Evolutionary conservation across 2,113 vertebrate genomes (phyloP), one percentile per base, ranked within the genome.

Genomic region (Rhynchopsitta pachyrhyncha): DNA sequence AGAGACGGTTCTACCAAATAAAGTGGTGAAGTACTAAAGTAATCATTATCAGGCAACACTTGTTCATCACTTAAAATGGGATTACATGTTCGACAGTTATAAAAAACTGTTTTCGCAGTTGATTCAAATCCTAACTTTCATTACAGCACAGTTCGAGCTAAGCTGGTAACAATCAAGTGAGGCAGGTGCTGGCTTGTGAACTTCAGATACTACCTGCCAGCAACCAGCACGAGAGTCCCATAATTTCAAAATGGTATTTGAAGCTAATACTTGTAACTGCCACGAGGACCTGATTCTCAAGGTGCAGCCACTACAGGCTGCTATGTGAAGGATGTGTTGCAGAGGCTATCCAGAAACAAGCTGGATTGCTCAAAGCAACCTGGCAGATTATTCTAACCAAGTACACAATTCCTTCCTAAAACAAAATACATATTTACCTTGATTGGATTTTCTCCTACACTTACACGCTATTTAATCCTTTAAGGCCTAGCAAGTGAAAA

Each of bases 141-240:
- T 7, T 18, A 23, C 11, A 57, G 49, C 60, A 31, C 53, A 70
- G 35, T 27, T 7, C 8, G 5, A 67, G 17, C 14, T 33, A 75
- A 13, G 28, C 23, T 28, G 3, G 4, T 4, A 31, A 35, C 31
- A 53, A 39, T 2, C 15, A 3, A 3, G 33, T 5, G 10, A 57
- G 46, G 27, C 29, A 22, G 42, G 13, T 13, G 23, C 3, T 13
- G 19, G 7, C 3, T 13, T 44, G 13, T 2, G 42, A 66, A 16
- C 35, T n/a, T 22, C n/a, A 73, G 2, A 24, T 7, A 55, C 22
- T 37, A 17, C 35, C 35, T 7, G 5, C 6, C 49, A n/a, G 16
- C 35, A 46, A 9, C 3, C 2, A 1, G 5, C 13, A 5, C 2
- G 8, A 42, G 12, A 31, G 17, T 13, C 31, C 33, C 13, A 4